These are phyloP conservation scores for Falcunculus frontatus DNA, from an alignment of 2,113 vertebrate species.

Conservation along the genomic window DNA sequence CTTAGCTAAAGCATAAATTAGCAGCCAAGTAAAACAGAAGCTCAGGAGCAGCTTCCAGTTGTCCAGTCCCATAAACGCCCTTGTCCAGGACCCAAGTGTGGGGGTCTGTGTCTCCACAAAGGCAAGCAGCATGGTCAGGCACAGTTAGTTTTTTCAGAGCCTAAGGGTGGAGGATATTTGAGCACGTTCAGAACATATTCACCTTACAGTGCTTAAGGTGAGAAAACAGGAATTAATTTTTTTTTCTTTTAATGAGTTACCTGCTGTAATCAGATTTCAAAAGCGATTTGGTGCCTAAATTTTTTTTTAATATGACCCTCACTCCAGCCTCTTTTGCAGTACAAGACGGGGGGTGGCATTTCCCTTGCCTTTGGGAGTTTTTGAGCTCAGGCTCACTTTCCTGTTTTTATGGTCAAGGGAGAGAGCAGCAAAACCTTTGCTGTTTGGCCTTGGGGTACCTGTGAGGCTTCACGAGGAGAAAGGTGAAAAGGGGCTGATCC, in stretches of 20 bases:
- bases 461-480: not conserved
- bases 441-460: not conserved
- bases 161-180: not conserved
- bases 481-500: accelerated
- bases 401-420: not conserved
- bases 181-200: not conserved
- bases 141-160: not conserved
- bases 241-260: not conserved
- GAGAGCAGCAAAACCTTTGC: not conserved
- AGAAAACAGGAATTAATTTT: not conserved
- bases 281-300: not conserved
- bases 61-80: not conserved
- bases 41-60: not conserved
- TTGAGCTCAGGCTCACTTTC: not conserved
- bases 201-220: not conserved
- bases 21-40: not conserved
- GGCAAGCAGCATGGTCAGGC: accelerated
- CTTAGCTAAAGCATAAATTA: not conserved
- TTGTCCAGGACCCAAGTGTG: not conserved
- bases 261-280: not conserved
- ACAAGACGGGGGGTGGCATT: not conserved
- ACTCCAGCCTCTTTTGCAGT: not conserved
- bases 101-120: not conserved
- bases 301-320: not conserved
- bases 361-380: not conserved